Evolutionary conservation across 2,888 invertebrate species (phyloP), one percentile per base, ranked within the genome.

Genomic region (Tetanocera ferruginea): DNA sequence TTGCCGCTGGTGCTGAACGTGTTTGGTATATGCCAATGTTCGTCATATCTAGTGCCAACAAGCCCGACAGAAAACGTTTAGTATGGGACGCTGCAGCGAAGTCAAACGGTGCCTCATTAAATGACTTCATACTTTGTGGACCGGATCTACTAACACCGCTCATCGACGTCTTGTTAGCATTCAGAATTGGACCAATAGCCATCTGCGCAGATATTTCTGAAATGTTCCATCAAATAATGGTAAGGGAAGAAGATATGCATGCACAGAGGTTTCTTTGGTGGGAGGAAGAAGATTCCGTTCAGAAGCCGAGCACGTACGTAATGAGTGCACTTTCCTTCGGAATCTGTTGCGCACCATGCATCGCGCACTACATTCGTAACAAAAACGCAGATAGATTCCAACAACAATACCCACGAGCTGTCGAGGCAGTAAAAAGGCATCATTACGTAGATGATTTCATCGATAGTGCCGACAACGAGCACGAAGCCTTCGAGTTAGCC

Each of bases 61-160:
- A 51, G 6, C 51, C 51, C 6, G 11, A n/a, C 3, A 3, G n/a
- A 2, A 3, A 5, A 6, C 51, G 51, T 51, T 11, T 51, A 6
- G 51, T 51, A 51, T 51, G n/a, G 8, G 51, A 51, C 51, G 51
- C 87, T 0, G 87, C 86, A 5, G 86, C 86, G 0, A 83, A 81
- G 57, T 80, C 76, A 4, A 67, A 83, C n/a, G 86, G 85, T 3
- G 64, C 80, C 0, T 81, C 80, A 5, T 75, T 86, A 3, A 87
- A 87, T 75, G 84, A 85, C 17, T 72, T 81, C 19, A 77, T 89
- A 8, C 55, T 86, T 6, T 81, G 81, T n/a, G 76, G 78, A 2
- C 78, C 79, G 14, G 78, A 79, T 49, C 72, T 78, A 0, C 51
- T 77, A 25, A 6, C 37, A 6, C 70, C 78, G 19, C 62, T 81